Evolutionary conservation across 2,797 vertebrate species (phyloP).

Genomic region (Hafferia zeledoni): DNA sequence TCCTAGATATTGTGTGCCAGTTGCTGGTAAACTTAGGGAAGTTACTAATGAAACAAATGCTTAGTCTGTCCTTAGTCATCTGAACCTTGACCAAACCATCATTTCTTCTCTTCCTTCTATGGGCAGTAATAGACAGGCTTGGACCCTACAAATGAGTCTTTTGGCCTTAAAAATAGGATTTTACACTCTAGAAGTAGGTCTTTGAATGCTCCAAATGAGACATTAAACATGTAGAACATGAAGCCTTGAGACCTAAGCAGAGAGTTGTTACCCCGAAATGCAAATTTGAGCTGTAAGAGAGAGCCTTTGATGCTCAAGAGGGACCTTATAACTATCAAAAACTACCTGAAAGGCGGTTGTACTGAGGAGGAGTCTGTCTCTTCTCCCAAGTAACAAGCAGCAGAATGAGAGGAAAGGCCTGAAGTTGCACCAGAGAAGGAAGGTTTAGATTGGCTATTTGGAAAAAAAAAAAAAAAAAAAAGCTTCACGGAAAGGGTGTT

Average conservation of each 20-base stretch:
- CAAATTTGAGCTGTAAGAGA: not conserved
- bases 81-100: not conserved
- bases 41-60: not conserved
- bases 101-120: not conserved
- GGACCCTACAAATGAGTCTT: not conserved
- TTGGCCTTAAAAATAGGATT: not conserved
- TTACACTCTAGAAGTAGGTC: not conserved
- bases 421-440: not conserved
- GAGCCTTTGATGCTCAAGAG: not conserved
- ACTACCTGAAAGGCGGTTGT: not conserved
- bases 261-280: not conserved
- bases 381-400: not conserved
- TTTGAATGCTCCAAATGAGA: not conserved
- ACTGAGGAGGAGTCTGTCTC: not conserved
- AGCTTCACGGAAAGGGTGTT: not conserved
- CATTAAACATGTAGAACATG: not conserved
- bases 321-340: not conserved
- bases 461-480: not conserved
- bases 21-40: not conserved
- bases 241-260: not conserved
- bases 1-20: not conserved
- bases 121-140: not conserved
- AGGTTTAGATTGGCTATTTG: not conserved
- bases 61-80: not conserved
- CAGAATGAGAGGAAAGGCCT: not conserved